Percentiles rank a stretch among this genome's conserved stretches.
These are phyloP conservation scores for Cataglyphis altisquamis DNA, from an alignment of 2,888 invertebrate genomes.

Conservation along the genomic window DNA sequence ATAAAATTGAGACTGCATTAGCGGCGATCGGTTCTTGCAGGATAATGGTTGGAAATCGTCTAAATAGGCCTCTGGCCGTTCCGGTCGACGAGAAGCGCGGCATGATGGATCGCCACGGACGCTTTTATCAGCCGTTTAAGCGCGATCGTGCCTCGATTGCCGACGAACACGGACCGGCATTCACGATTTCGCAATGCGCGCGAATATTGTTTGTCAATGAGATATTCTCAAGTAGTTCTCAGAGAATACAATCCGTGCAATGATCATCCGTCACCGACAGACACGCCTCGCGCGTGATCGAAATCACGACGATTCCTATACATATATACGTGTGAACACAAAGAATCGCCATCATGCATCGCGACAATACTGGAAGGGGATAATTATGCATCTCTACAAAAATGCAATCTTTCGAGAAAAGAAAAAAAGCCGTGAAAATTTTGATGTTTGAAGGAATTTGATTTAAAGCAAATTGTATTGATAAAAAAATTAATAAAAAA, in stretches of 20 bases:
- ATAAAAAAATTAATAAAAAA: neutral
- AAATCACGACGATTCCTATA: constrained; percentile 72
- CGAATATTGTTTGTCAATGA: constrained; percentile 77
- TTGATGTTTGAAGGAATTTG: neutral
- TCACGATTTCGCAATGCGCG: constrained; percentile 66
- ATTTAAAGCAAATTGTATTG: too few relatives aligned
- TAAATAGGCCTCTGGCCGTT: constrained; percentile 32
- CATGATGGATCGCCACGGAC: constrained; percentile 79
- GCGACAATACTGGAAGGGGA: constrained; percentile 8
- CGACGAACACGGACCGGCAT: constrained; percentile 56
- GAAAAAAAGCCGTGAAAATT: constrained; percentile 16
- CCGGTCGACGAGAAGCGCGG: constrained; percentile 66
- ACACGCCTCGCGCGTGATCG: constrained; percentile 72
- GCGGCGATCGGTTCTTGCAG: neutral
- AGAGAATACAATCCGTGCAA: constrained; percentile 62
- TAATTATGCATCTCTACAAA: constrained; percentile 32
- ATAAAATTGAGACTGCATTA: neutral
- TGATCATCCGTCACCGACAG: constrained; percentile 75
- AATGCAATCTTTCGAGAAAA: constrained; percentile 9
- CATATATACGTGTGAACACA: constrained; percentile 31
- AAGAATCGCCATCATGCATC: constrained; percentile 18
- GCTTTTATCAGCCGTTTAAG: constrained; percentile 79
- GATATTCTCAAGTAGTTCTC: constrained; percentile 66
- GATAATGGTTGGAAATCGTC: constrained; percentile 32
- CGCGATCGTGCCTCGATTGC: constrained; percentile 73